Evolutionary conservation across 2,113 vertebrate species (phyloP).

Genomic region (Salminus brasiliensis): DNA sequence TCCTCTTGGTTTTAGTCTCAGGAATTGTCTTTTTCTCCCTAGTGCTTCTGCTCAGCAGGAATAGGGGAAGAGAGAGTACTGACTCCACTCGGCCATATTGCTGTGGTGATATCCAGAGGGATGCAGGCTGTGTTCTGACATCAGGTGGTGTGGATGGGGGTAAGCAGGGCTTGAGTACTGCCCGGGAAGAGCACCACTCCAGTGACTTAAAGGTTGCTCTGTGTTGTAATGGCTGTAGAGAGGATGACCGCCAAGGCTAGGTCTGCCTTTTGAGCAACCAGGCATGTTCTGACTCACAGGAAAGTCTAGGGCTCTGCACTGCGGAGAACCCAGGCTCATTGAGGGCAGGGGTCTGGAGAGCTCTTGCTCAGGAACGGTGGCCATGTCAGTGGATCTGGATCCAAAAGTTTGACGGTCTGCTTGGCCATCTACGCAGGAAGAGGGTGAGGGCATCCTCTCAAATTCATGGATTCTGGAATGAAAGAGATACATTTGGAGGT

Average conservation of each 20-base stretch:
- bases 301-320: conserved; percentile 79
- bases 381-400: conserved; percentile 72
- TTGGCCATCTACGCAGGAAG: conserved; percentile 64
- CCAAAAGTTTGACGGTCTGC: conserved; percentile 65
- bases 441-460: conserved; percentile 66
- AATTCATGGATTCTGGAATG: conserved; percentile 64
- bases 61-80: conserved; percentile 87
- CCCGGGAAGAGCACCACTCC: conserved; percentile 76
- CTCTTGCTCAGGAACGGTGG: conserved; percentile 76
- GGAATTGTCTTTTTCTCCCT: neutral
- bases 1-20: neutral
- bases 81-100: conserved; percentile 86
- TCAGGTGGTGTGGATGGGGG: conserved; percentile 73
- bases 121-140: conserved; percentile 80
- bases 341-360: conserved; percentile 48
- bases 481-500: neutral
- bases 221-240: conserved; percentile 77
- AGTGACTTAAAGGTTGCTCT: conserved; percentile 81
- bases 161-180: conserved; percentile 74
- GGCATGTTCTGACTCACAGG: conserved; percentile 75
- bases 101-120: conserved; percentile 78
- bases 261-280: conserved; percentile 71
- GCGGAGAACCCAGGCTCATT: conserved; percentile 63
- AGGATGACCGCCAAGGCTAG: conserved; percentile 71
- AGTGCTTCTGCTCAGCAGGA: conserved; percentile 76